phyloP scores from a whole-genome alignment of 2,113 vertebrate species.

The Pao palembangensis region DNA sequence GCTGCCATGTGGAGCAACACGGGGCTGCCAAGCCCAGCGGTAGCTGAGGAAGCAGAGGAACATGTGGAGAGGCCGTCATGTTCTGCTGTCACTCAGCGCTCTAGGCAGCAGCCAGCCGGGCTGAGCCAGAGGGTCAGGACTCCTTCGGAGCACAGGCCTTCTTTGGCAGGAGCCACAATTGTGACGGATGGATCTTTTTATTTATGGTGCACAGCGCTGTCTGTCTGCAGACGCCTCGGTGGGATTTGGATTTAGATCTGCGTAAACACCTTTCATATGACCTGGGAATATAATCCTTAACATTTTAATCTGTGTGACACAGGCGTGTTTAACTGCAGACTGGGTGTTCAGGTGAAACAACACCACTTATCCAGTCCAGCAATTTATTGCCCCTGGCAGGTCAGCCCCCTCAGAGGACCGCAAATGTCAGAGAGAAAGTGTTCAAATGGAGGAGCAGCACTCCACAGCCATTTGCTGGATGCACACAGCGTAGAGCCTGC shows the following conservation, averaged over 20 bases:
- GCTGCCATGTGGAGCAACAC: constrained; percentile 55
- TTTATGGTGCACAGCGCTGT: background rate
- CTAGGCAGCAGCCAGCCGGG: constrained; percentile 31
- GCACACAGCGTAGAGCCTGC: constrained; percentile 25
- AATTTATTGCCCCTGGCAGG: constrained; percentile 51
- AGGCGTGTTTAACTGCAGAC: constrained; percentile 33
- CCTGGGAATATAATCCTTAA: constrained; percentile 31
- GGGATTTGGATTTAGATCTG: constrained; percentile 6
- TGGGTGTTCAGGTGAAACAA: constrained; percentile 56
- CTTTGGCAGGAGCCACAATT: constrained; percentile 8
- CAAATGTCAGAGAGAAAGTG: constrained; percentile 29
- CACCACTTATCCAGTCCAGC: constrained; percentile 39
- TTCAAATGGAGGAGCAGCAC: constrained; percentile 45
- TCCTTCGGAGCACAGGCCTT: constrained; percentile 23
- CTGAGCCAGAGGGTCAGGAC: constrained; percentile 25
- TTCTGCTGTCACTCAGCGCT: constrained; percentile 61
- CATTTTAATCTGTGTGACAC: constrained; percentile 14
- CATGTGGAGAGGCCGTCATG: constrained; percentile 35
- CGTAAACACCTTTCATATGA: constrained; percentile 19
- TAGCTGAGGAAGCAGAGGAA: constrained; percentile 55
- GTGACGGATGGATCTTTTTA: too few relatives aligned
- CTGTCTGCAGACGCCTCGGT: constrained; percentile 2
- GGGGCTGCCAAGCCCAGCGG: constrained; percentile 43
- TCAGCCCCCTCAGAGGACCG: constrained; percentile 36
- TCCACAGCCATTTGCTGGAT: constrained; percentile 37